phyloP scores from a whole-genome alignment of 2,888 invertebrate genomes.

The Latrodectus hesperus region DNA sequence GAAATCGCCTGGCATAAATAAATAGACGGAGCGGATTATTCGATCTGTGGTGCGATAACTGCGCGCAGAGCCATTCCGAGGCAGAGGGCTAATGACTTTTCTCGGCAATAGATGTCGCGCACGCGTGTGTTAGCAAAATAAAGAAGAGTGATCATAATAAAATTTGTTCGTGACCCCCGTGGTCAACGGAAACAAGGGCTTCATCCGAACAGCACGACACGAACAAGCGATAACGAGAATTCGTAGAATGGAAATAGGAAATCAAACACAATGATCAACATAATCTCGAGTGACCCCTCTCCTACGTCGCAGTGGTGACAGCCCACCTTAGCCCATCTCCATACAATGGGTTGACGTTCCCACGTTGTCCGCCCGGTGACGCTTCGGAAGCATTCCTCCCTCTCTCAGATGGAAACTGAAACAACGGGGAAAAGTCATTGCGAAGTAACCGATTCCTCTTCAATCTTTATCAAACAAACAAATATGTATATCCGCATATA shows the following conservation, averaged over 20 bases:
- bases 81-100: slow-evolving; percentile 34
- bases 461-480: no score
- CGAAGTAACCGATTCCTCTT: no score
- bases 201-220: slow-evolving; percentile 36
- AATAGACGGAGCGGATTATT: slow-evolving; percentile 53
- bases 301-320: neutral
- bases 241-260: neutral
- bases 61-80: slow-evolving; percentile 16
- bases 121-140: slow-evolving; percentile 7
- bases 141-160: slow-evolving; percentile 13
- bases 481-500: no score
- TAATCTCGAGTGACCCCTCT: slow-evolving; percentile 46
- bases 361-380: slow-evolving; percentile 10
- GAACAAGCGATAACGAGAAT: slow-evolving; percentile 2
- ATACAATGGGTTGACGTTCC: slow-evolving; percentile 51
- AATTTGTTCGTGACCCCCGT: slow-evolving; percentile 31
- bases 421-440: no score
- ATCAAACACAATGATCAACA: slow-evolving; percentile 47
- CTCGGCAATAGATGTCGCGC: slow-evolving; percentile 21
- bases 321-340: slow-evolving; percentile 29
- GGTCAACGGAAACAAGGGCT: slow-evolving; percentile 27
- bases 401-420: no score
- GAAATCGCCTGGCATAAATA: slow-evolving; percentile 33
- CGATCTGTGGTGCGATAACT: slow-evolving; percentile 27
- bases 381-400: slow-evolving; percentile 19